Evolutionary conservation across 2,797 vertebrate genomes (phyloP), one percentile per base, ranked within the genome.

Genomic region (Astyanax mexicanus): DNA sequence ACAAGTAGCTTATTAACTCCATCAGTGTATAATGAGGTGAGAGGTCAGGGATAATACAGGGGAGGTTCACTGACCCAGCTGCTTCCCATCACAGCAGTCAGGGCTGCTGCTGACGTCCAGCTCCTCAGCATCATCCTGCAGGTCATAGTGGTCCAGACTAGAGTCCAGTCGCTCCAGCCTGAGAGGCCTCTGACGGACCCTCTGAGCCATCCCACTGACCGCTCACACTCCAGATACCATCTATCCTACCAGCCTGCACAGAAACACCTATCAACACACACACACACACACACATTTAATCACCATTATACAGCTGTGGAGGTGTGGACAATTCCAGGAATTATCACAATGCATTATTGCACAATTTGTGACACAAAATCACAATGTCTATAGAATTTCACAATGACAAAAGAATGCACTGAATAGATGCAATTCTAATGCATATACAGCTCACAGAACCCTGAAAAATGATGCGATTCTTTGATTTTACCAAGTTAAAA

Each of bases 61-160:
- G 23, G 38, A 61, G 64, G 29, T 0, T 54, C n/a, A 74, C 72
- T 80, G 49, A 81, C 83, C 77, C 40, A 25, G 23, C 8, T 55
- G 54, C 69, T 77, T 69, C 40, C 67, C 37, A 17, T 78, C 77
- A 49, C 61, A 54, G 9, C 58, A 51, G 65, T 84, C 75, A 11
- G 62, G 13, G 8, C 80, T 66, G 68, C 79, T 75, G 45, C 54
- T 68, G 21, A 81, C 47, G 19, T 70, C 78, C 69, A 80, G 55
- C 19, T 84, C 83, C 19, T 84, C 73, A 6, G 70, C 32, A 57
- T 85, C 79, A 4, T 83, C 82, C 37, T 82, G 83, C 37, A 84
- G 75, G 40, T 84, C 72, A 13, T 80, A 73, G 61, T 75, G 78
- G n/a, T 85, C 77, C 71, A 84, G 77, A 37, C 76, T 81, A 0